phyloP scores from a whole-genome alignment of 2,888 invertebrate genomes.

The Drosophila quinaria region DNA sequence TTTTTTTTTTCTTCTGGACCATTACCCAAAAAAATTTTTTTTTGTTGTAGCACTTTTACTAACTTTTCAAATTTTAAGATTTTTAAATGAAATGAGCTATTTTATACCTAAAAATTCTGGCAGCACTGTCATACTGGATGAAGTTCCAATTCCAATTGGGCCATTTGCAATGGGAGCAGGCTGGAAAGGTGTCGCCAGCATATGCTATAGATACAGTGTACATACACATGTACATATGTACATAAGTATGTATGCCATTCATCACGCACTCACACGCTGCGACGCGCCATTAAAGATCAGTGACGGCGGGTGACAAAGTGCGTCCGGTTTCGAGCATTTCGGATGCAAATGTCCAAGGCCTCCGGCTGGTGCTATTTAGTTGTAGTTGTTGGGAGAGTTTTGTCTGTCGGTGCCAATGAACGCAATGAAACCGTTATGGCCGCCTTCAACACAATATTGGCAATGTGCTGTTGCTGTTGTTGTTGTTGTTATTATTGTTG shows the following conservation, averaged over 20 bases:
- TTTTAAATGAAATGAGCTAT: too few relatives aligned
- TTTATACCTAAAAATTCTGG: too few relatives aligned
- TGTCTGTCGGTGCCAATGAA: constrained; percentile 57
- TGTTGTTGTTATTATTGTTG: constrained; percentile 17
- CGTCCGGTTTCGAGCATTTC: constrained; percentile 75
- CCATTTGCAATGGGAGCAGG: constrained; percentile 44
- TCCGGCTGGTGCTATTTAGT: constrained; percentile 32
- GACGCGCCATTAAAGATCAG: constrained; percentile 70
- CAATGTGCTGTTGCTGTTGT: constrained; percentile 37
- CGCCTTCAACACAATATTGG: constrained; percentile 67
- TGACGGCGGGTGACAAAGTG: constrained; percentile 77
- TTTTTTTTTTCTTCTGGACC: too few relatives aligned
- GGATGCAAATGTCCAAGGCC: constrained; percentile 76
- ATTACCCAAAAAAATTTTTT: too few relatives aligned
- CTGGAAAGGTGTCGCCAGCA: constrained; percentile 53
- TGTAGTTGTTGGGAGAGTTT: constrained; percentile 24
- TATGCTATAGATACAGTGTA: background rate
- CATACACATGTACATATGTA: background rate
- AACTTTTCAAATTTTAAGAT: too few relatives aligned
- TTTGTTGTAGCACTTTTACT: too few relatives aligned
- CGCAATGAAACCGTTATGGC: constrained; percentile 60
- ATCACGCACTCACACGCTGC: constrained; percentile 56
- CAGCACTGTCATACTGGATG: background rate
- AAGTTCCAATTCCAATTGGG: constrained; percentile 36
- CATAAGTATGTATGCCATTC: constrained; percentile 38